These are phyloP conservation scores for Thecophora atra DNA, from an alignment of 2,888 invertebrate genomes.

Conservation along the genomic window DNA sequence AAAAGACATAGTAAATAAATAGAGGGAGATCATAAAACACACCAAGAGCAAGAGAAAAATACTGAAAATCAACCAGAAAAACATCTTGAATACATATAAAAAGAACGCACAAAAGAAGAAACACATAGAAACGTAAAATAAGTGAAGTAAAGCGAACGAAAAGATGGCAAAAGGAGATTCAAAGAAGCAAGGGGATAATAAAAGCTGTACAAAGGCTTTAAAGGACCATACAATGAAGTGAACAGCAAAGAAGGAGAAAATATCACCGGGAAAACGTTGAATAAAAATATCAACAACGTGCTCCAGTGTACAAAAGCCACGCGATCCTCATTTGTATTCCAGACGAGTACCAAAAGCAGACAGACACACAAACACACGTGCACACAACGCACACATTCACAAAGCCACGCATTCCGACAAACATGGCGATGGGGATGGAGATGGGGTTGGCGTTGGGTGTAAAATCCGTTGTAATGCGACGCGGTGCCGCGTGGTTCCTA, in stretches of 20 bases:
- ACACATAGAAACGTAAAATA: too few relatives aligned
- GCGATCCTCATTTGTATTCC: conserved; percentile 64
- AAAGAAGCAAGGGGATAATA: neutral
- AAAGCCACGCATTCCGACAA: conserved; percentile 23
- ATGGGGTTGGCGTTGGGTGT: too few relatives aligned
- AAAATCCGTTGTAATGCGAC: neutral
- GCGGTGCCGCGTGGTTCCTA: neutral
- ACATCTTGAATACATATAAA: too few relatives aligned
- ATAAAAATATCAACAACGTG: too few relatives aligned
- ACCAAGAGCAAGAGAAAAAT: too few relatives aligned
- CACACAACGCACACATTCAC: neutral
- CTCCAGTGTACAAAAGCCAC: conserved; percentile 34
- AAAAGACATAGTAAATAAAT: too few relatives aligned
- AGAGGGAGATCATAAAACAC: too few relatives aligned
- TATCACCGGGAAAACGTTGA: neutral
- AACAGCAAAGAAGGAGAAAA: neutral
- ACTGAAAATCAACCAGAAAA: too few relatives aligned
- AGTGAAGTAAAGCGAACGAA: too few relatives aligned
- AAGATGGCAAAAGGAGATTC: too few relatives aligned
- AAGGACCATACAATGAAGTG: neutral
- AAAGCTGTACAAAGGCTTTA: neutral
- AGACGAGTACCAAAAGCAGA: conserved; percentile 54
- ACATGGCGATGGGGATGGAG: neutral
- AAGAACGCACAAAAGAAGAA: too few relatives aligned
- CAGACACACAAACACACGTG: neutral